Evolutionary conservation across 1,140 invertebrate species (phyloP), one percentile per base, ranked within the genome.

Genomic region (Zaprionus ornatus): DNA sequence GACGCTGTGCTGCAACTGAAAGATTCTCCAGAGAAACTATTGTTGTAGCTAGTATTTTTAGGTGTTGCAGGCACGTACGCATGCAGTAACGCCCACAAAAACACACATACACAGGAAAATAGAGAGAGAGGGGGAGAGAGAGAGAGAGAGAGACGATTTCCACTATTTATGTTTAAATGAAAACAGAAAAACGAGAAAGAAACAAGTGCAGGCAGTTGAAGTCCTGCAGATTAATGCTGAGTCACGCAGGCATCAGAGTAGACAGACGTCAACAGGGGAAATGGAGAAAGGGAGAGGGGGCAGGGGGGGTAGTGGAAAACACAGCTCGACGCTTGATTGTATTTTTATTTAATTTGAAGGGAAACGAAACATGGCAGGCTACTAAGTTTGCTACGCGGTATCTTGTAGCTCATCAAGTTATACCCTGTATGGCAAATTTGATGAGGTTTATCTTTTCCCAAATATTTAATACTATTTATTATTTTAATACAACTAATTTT

Each of bases 21-120:
- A 60, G 57, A 60, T 52, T 66, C 52, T 23, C 50, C 42, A 65
- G 45, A 25, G 27, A 42, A 81, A 80, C 75, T 60, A 74, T 78
- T 81, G 80, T 84, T 90, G 78, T 63, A 90, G 90, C 57, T 55
- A 74, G 45, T 50, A 50, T 50, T 50, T 82, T 88, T 88, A 88
- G 84, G 84, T 88, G 84, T 83, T 78, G 78, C 84, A 78, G 59
- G 71, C 84, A 88, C 84, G 84, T 88, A 74, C 71, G 54, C 71
- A 80, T 74, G 61, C 77, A 82, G 59, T 76, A 68, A 69, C 57
- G 45, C 78, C 61, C 64, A 12, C 54, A 23, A 25, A 35, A 29
- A 29, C 32, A 69, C 29, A 42, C 52, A 50, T 52, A 57, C 50
- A 66, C 32, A 57, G 63, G 40, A 37, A 65, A 52, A 54, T 21